Evolutionary conservation across 2,888 invertebrate species (phyloP), one percentile per base, ranked within the genome.

Genomic region (Unio pictorum): DNA sequence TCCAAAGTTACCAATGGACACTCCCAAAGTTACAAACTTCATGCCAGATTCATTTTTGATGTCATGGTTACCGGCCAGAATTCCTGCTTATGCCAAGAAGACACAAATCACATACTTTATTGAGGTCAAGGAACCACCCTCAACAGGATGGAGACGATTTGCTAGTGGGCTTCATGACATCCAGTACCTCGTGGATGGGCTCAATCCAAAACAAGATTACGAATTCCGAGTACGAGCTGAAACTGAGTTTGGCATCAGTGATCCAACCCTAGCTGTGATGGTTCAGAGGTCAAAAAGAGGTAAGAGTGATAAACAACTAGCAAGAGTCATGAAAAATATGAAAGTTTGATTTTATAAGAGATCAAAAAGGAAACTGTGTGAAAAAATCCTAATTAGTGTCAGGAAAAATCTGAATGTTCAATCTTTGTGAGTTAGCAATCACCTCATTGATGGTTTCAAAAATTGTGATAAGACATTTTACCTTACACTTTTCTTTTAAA

Each of bases 231-330:
- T 99, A 55, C 93, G 98, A 56, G 98, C 99, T 4, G 97, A 98
- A 89, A 99, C 98, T 91, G 95, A 96, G 90, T 96, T 95, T 89
- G 99, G 99, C 62, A 94, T 97, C 77, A 97, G 97, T 90, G 98
- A 99, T 88, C 98, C 99, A 0, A 97, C 97, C 68, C 96, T 98
- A 3, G 95, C 94, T 87, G 95, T 95, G 3, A 81, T 81, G 2
- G 75, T 87, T n/a, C 82, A 81, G 63, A 81, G 85, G 69, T 70
- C 78, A 28, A 45, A 45, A 15, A 81, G 76, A 76, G 76, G 84
- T 83, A 34, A 34, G 34, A 34, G 7, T 34, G 34, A 34, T 7
- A 34, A 34, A 7, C 34, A 34, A 34, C 11, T 45, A 45, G 15
- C 3, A 45, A 45, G 15, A 45, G 45, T 45, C 45, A 45, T 3